Evolutionary conservation across 2,797 vertebrate species (phyloP).

Genomic region (Sebastes miniatus): DNA sequence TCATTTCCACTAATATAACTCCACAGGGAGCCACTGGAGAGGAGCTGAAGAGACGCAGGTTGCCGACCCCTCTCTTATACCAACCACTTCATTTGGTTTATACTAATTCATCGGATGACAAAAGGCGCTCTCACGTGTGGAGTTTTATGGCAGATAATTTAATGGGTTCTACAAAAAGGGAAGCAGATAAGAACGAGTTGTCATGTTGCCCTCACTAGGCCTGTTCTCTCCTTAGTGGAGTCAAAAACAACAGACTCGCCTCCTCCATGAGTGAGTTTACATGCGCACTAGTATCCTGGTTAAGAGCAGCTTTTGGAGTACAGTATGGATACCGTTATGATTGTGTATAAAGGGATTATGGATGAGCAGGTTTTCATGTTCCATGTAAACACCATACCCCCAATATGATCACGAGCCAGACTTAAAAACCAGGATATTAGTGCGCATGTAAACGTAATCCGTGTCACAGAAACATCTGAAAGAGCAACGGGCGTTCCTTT

Average conservation of each 20-base stretch:
- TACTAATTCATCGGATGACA: slow-evolving; percentile 8
- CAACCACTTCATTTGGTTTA: not conserved
- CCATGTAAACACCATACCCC: not conserved
- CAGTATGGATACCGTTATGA: not conserved
- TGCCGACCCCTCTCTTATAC: not conserved
- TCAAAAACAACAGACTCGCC: slow-evolving; percentile 12
- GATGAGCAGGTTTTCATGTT: not conserved
- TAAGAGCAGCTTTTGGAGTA: not conserved
- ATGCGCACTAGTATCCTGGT: not conserved
- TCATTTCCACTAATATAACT: no score
- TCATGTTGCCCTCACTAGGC: not conserved
- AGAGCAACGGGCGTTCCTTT: slow-evolving; percentile 29
- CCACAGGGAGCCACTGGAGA: no score
- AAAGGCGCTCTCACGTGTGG: slow-evolving; percentile 24
- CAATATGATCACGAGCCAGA: not conserved
- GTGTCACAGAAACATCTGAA: slow-evolving; percentile 12
- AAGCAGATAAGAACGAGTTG: slow-evolving; percentile 28
- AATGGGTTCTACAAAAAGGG: slow-evolving; percentile 60
- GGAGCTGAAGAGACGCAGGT: no score
- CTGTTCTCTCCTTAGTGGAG: not conserved
- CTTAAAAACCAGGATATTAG: not conserved
- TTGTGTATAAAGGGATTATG: not conserved
- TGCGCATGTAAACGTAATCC: not conserved
- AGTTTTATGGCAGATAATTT: slow-evolving; percentile 52
- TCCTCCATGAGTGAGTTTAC: not conserved